Evolutionary conservation across 30 jellyfish, hydroid and myxozoan species (phyloP).

Genomic region (Pelagia noctiluca): DNA sequence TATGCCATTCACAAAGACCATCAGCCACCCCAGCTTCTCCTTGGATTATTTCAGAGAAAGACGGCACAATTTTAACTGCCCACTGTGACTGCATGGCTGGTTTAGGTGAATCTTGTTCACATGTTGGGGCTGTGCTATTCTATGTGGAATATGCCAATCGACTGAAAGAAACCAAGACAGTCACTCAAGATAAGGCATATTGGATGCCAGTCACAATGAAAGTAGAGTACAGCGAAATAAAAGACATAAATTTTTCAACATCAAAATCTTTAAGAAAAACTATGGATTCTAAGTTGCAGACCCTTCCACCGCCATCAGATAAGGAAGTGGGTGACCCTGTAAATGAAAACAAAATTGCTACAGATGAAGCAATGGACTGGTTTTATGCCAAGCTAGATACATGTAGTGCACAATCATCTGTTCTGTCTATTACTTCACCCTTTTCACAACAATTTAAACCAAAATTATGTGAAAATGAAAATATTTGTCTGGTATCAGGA

Average conservation of each 20-base stretch:
- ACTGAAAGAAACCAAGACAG: neutral
- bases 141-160: neutral
- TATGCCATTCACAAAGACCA: neutral
- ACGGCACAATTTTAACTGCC: constrained; percentile 33
- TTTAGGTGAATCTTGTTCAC: constrained; percentile 30
- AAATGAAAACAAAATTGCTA: too few relatives aligned
- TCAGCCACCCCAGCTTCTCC: too few relatives aligned
- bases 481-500: neutral
- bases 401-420: too few relatives aligned
- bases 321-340: too few relatives aligned
- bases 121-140: neutral
- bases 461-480: neutral
- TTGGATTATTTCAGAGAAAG: neutral
- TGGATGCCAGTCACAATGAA: constrained; percentile 5
- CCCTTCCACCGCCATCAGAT: neutral
- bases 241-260: constrained; percentile 3
- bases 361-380: too few relatives aligned
- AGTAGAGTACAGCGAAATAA: neutral
- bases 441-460: too few relatives aligned
- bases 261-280: neutral
- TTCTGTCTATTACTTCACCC: too few relatives aligned
- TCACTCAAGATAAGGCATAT: neutral
- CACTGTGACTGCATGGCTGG: constrained; percentile 38
- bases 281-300: neutral
- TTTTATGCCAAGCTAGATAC: too few relatives aligned